Base-by-base conservation (phyloP, 2,888 invertebrate species). In the Rhagophthalmus giganteus region DNA sequence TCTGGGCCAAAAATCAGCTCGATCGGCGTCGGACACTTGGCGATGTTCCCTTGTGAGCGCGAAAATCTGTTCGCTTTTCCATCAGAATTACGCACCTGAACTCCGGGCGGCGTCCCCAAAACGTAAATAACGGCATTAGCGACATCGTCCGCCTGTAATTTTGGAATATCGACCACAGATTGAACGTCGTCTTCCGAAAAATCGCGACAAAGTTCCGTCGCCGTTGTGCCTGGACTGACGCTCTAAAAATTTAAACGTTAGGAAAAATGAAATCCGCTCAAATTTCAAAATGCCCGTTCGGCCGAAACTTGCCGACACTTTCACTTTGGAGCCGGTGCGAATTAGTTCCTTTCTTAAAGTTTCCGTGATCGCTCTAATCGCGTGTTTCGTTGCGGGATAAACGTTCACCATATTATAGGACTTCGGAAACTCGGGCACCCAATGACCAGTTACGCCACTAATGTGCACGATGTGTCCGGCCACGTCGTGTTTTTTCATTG, bases 401-500 rank as follows among this genome's bases (percentile, higher is more conserved):
- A 54, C 41, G 15, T 50, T 54, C 5, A 53, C 31, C 16, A 47
- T 30, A 8, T 47, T 42, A 34, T 47, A 33, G 8, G 37, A 41
- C n/a, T 15, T 10, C 9, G 38, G 39, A 3, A 30, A 25, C 27
- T 46, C 38, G 3, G 54, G 54, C 3, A 50, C 46, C 20, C n/a
- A 8, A 20, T 50, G 41, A 10, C 49, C 54, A 3, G 42, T 25
- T 5, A 50, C n/a, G 13, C 54, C 40, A n/a, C 24, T 40, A 12
- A 54, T 24, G 15, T 54, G 45, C n/a, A 54, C 37, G 24, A 54
- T 33, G 10, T 54, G 54, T 10, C 54, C 54, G 5, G 61, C 60
- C 8, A 66, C 55, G 1, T 47, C 47, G 28, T 58, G 54, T 10
- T 48, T 44, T 31, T 57, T 55, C 66, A 66, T 65, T 6, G 54